Conservation (phyloP, 2,888 invertebrate genomes). For the Xestoiulus laeticollis region DNA sequence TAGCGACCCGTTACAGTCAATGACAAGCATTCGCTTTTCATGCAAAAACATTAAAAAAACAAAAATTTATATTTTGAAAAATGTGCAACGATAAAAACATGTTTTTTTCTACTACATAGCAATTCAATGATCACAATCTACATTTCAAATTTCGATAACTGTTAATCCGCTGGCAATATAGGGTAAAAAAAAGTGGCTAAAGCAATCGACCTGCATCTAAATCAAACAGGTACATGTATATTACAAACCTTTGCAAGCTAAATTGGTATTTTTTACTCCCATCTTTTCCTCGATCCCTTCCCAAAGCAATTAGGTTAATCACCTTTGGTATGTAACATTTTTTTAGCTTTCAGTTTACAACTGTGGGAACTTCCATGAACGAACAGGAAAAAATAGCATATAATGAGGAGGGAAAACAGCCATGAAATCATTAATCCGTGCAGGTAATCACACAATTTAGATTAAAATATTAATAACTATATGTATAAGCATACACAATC, state of each 20-base stretch:
- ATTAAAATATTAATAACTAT: slow-evolving; percentile 31
- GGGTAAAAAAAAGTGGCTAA: background rate
- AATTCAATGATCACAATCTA: background rate
- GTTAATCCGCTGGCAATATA: background rate
- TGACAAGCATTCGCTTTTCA: background rate
- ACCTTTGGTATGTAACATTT: slow-evolving; percentile 40
- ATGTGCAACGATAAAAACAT: background rate
- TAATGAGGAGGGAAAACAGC: slow-evolving; percentile 41
- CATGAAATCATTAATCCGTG: slow-evolving; percentile 39
- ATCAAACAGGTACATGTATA: slow-evolving; percentile 28
- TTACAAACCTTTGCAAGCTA: background rate
- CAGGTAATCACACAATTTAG: slow-evolving; percentile 39
- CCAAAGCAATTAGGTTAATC: slow-evolving; percentile 43
- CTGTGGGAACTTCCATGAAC: slow-evolving; percentile 39
- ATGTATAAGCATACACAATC: background rate
- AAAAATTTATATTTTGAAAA: background rate
- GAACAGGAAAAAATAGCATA: slow-evolving; percentile 35
- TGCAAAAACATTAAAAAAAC: background rate
- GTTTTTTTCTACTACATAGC: background rate
- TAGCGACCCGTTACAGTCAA: no score
- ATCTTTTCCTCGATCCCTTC: slow-evolving; percentile 28
- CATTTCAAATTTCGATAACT: slow-evolving; percentile 15
- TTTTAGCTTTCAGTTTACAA: slow-evolving; percentile 21
- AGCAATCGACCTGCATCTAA: slow-evolving; percentile 5
- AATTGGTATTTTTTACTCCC: slow-evolving; percentile 28